These are phyloP conservation scores for Loriculus beryllinus DNA, from an alignment of 2,797 vertebrate genomes.

Conservation along the genomic window DNA sequence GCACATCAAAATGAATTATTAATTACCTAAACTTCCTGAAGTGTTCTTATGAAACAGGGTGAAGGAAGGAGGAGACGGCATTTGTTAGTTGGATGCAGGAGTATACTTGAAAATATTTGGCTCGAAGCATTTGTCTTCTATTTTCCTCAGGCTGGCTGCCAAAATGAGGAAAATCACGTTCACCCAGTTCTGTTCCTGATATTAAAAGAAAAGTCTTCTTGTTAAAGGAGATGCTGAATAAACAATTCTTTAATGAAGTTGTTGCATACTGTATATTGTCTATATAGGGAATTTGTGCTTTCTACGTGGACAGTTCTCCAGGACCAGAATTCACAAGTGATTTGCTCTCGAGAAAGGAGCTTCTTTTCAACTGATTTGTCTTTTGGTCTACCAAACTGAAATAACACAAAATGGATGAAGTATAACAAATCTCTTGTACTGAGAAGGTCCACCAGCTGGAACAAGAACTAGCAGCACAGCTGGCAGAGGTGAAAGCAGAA, in stretches of 20 bases:
- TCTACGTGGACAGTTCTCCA: background rate
- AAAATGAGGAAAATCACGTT: background rate
- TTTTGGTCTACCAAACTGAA: background rate
- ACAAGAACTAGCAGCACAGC: constrained; percentile 70
- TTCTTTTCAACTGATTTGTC: background rate
- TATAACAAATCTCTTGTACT: constrained; percentile 74
- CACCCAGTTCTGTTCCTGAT: background rate
- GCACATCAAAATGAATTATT: background rate
- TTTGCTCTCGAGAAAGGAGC: background rate
- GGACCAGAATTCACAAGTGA: background rate
- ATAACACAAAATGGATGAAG: constrained; percentile 59
- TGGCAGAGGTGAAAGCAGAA: constrained; percentile 73
- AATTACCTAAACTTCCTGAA: background rate
- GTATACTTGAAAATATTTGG: background rate
- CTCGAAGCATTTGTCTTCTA: background rate
- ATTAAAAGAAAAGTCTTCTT: background rate
- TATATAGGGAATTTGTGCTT: background rate
- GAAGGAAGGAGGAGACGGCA: background rate
- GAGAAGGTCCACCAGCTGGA: constrained; percentile 76
- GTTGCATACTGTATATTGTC: background rate
- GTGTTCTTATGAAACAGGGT: background rate
- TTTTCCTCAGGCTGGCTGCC: background rate
- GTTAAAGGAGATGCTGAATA: background rate
- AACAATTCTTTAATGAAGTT: background rate
- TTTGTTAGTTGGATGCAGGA: background rate